A percentile compares a stretch with the other conserved stretches of the same genome.
These are phyloP conservation scores for Artibeus jamaicensis DNA, from an alignment of 2,797 vertebrate species.

Conservation along the genomic window DNA sequence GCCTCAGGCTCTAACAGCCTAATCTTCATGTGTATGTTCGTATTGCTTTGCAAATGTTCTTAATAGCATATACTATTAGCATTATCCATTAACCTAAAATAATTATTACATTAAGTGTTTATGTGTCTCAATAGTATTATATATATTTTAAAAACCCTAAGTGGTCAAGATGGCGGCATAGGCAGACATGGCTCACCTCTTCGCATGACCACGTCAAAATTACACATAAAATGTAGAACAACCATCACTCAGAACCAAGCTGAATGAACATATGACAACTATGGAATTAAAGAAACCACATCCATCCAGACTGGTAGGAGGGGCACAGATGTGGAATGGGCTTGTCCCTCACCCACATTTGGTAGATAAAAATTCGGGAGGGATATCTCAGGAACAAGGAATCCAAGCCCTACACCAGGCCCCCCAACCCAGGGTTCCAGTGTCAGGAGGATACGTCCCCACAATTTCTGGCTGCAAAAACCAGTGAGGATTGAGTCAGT, in stretches of 20 bases:
- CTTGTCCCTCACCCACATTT: background rate
- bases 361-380: background rate
- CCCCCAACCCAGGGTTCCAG: background rate
- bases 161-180: background rate
- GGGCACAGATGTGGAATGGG: background rate
- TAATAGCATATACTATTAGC: background rate
- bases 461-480: background rate
- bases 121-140: background rate
- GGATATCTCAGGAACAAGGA: background rate
- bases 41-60: constrained; percentile 17
- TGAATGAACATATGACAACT: background rate
- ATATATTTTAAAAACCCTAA: background rate
- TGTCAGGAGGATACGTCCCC: background rate
- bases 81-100: constrained; percentile 33
- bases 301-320: background rate
- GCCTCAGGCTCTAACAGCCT: background rate
- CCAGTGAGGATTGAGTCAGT: background rate
- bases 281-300: background rate
- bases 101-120: constrained; percentile 42
- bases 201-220: background rate
- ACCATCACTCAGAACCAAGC: background rate
- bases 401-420: background rate
- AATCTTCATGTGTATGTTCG: background rate
- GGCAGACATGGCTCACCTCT: too few relatives aligned
- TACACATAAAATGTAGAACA: background rate